Conservation (phyloP, 2,797 vertebrate genomes). For the Parambassis ranga region DNA sequence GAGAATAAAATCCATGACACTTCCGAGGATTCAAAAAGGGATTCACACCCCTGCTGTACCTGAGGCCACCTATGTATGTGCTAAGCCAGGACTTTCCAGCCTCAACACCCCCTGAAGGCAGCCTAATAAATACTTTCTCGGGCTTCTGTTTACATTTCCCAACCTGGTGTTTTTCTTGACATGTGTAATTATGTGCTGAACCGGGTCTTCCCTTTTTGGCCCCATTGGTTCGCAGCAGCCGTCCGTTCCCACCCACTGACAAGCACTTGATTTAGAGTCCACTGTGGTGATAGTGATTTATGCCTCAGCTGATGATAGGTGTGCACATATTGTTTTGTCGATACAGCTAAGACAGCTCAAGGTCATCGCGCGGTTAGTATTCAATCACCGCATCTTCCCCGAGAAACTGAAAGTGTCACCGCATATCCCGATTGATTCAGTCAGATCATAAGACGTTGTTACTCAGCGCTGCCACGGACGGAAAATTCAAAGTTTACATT, state of each 20-base stretch:
- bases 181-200: constrained; percentile 66
- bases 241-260: constrained; percentile 64
- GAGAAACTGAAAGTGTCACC: constrained; percentile 53
- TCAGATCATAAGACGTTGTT: constrained; percentile 50
- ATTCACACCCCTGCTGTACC: constrained; percentile 4
- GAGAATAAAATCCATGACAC: constrained; percentile 28
- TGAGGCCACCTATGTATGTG: constrained; percentile 5
- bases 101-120: constrained; percentile 35
- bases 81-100: constrained; percentile 12
- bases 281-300: constrained; percentile 69
- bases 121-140: constrained; percentile 59
- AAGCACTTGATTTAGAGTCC: constrained; percentile 71
- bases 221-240: constrained; percentile 42
- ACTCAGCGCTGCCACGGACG: constrained; percentile 19
- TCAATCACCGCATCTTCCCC: constrained; percentile 59
- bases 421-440: constrained; percentile 39
- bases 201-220: constrained; percentile 64
- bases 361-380: constrained; percentile 63
- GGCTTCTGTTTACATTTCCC: constrained; percentile 71
- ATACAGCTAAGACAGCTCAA: constrained; percentile 70
- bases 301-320: constrained; percentile 72
- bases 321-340: constrained; percentile 76
- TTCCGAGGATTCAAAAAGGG: constrained; percentile 11
- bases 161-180: constrained; percentile 71
- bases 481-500: constrained; percentile 51